Evolutionary conservation across 2,888 invertebrate species (phyloP), one percentile per base, ranked within the genome.

Genomic region (Thymelicus sylvestris): DNA sequence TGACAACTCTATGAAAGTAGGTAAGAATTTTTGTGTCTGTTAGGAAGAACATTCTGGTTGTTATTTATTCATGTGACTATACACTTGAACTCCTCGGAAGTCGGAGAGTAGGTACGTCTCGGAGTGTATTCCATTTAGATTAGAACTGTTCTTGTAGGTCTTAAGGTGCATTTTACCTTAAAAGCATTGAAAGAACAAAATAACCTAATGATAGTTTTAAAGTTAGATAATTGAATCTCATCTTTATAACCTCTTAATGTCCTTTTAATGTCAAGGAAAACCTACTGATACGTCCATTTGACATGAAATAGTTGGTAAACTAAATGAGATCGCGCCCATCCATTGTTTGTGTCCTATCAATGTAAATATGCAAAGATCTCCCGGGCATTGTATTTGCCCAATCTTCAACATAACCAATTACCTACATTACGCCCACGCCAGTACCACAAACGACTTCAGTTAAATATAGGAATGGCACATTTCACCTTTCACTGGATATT

Each of bases 281-380:
- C 15, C 55, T 19, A 19, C 19, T n/a, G 47, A 63, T 47, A 44
- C 12, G 15, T 63, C 6, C 15, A 57, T 48, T 50, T 39, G 24
- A 59, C 59, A 64, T 59, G 0, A 47, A 59, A 47, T 59, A 8
- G 65, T 48, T 52, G 41, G 57, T 24, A 64, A 68, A 68, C 47
- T 47, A 68, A 48, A 64, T 31, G 31, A 60, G 81, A 84, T 86
- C 90, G 79, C 88, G 80, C 89, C 91, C 90, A 85, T 80, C 88
- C 78, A 92, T 91, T 92, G 92, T 92, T 90, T 80, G 81, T 80
- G 82, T 81, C 81, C 81, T 81, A 83, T 86, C 76, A 78, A 77
- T 81, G 76, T 80, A 41, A 8, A 8, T 79, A 77, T 78, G 78
- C 82, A 75, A 85, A 88, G 86, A 84, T 86, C 83, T 81, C 81